phyloP scores from a whole-genome alignment of 2,888 invertebrate species.

The Acheta domesticus region DNA sequence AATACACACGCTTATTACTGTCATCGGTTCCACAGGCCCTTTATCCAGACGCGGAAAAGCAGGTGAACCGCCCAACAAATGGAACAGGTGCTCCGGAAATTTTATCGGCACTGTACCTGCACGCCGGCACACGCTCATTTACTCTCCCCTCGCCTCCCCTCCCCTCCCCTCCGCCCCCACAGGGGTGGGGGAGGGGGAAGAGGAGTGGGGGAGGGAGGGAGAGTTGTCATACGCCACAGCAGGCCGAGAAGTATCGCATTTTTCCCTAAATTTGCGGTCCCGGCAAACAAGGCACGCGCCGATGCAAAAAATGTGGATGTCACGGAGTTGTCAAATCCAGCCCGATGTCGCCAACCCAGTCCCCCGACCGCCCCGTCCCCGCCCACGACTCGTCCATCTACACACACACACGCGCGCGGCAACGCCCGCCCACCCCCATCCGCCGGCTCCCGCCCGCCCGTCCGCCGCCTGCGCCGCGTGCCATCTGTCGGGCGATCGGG shows the following conservation, averaged over 20 bases:
- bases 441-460: background rate
- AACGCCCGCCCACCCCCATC: background rate
- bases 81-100: no score
- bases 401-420: background rate
- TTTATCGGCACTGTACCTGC: no score
- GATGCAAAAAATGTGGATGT: conserved; percentile 4
- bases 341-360: background rate
- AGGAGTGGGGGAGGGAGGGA: background rate
- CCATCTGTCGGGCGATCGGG: conserved; percentile 1
- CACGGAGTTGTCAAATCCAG: conserved; percentile 9
- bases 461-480: background rate
- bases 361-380: background rate
- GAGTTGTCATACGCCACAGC: conserved; percentile 18
- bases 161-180: no score
- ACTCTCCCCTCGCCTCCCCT: no score
- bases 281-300: conserved; percentile 4
- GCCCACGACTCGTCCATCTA: background rate
- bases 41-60: no score
- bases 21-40: no score
- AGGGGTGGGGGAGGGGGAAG: background rate
- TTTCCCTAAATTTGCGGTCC: conserved; percentile 9
- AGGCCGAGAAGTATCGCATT: background rate
- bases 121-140: no score
- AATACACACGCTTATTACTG: no score
- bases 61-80: no score